phyloP scores from a whole-genome alignment of 2,797 vertebrate species.

The Phoebastria nigripes region DNA sequence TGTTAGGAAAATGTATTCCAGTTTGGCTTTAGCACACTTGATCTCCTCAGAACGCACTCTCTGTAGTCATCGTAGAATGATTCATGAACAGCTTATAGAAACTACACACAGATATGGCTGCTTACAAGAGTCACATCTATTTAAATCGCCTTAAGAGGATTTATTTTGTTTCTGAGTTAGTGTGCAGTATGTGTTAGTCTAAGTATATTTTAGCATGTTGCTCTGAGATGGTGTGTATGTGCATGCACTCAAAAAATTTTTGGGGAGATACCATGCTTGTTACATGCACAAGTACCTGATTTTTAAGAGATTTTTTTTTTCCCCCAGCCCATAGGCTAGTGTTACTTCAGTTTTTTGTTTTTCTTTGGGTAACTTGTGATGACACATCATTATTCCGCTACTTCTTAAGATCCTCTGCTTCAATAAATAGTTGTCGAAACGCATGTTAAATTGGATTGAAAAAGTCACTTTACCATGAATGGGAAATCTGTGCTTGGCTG shows the following conservation, averaged over 20 bases:
- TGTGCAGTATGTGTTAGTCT: not conserved
- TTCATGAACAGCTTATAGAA: not conserved
- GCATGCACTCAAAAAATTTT: not conserved
- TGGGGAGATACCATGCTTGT: not conserved
- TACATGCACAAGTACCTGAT: not conserved
- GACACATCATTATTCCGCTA: not conserved
- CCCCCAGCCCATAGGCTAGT: not conserved
- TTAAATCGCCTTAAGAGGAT: not conserved
- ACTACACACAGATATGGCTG: not conserved
- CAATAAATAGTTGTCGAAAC: not conserved
- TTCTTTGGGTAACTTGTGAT: not conserved
- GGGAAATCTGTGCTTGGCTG: not conserved
- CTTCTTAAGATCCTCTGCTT: not conserved
- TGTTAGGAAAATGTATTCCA: not conserved
- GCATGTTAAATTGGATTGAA: not conserved
- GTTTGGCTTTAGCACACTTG: not conserved
- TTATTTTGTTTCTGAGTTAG: not conserved
- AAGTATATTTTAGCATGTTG: not conserved
- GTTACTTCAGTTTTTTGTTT: not conserved
- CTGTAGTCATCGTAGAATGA: not conserved
- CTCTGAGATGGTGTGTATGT: not conserved
- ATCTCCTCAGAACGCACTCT: not conserved
- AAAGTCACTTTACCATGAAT: not conserved
- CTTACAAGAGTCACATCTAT: not conserved
- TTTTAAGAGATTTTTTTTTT: not conserved